Conservation (phyloP, 2,888 invertebrate species). For the Rhamphomyia laevipes region DNA sequence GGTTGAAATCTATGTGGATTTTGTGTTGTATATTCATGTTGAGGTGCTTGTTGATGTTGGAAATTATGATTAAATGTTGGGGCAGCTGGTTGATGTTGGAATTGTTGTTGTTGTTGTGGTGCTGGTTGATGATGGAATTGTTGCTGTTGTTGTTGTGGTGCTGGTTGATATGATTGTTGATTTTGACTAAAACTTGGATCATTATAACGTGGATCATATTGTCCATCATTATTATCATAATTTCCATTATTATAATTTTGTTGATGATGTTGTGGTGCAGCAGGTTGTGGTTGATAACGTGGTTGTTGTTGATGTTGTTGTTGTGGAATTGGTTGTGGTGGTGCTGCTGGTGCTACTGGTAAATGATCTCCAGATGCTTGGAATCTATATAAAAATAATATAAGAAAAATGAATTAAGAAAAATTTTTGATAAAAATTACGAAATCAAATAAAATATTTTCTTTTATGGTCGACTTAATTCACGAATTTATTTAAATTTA, state of each 20-base stretch:
- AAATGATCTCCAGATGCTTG: conserved; percentile 72
- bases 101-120: conserved; percentile 25
- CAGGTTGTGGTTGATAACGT: conserved; percentile 36
- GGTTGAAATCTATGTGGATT: conserved; percentile 65
- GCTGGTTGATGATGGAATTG: conserved; percentile 20
- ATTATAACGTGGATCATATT: conserved; percentile 37
- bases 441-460: neutral
- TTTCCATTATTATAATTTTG: conserved; percentile 20
- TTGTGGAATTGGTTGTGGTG: conserved; percentile 42
- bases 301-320: conserved; percentile 40
- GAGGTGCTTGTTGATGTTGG: conserved; percentile 25
- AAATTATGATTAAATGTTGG: conserved; percentile 24
- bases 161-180: conserved; percentile 31
- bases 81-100: conserved; percentile 40
- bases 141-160: conserved; percentile 22
- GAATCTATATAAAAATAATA: conserved; percentile 39
- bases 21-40: conserved; percentile 44
- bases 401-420: conserved; percentile 3
- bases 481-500: neutral
- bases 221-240: conserved; percentile 35
- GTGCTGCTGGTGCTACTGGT: conserved; percentile 51
- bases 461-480: too few relatives aligned
- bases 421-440: neutral
- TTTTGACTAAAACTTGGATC: conserved; percentile 30
- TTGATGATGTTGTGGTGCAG: conserved; percentile 21